phyloP scores from a whole-genome alignment of 35 echinoderm and acorn worm genomes.

The Ophiothrix spiculata region DNA sequence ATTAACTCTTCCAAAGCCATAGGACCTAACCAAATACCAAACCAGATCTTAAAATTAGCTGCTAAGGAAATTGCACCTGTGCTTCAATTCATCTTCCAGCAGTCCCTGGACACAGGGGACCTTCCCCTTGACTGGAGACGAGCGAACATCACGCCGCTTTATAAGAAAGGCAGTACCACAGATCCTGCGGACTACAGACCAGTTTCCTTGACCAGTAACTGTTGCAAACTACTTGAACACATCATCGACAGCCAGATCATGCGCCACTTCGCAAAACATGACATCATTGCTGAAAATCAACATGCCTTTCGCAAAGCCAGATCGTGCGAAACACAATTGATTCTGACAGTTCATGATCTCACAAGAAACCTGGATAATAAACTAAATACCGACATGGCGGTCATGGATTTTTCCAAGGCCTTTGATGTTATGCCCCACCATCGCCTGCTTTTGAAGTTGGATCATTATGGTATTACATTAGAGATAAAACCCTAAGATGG shows the following conservation, averaged over 20 bases:
- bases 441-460: constrained; percentile 22
- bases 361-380: background rate
- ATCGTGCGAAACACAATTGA: constrained; percentile 39
- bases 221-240: constrained; percentile 43
- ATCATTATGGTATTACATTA: constrained; percentile 26
- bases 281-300: constrained; percentile 27
- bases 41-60: constrained; percentile 20
- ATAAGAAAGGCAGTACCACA: constrained; percentile 30
- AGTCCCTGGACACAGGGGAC: constrained; percentile 24
- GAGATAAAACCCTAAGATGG: too few species aligned
- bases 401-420: constrained; percentile 21
- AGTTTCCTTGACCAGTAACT: constrained; percentile 27
- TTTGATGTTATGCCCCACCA: constrained; percentile 21
- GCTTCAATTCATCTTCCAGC: constrained; percentile 26
- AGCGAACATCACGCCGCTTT: constrained; percentile 32
- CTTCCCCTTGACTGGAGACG: constrained; percentile 34
- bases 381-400: constrained; percentile 11
- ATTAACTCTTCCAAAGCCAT: constrained; percentile 18
- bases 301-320: constrained; percentile 20
- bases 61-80: constrained; percentile 24
- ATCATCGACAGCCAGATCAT: constrained; percentile 18
- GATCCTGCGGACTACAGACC: constrained; percentile 48
- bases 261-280: background rate
- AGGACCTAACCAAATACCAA: constrained; percentile 17
- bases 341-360: constrained; percentile 30